These are phyloP conservation scores for Ceratosolen solmsi DNA, from an alignment of 1,140 invertebrate species.

Conservation along the genomic window DNA sequence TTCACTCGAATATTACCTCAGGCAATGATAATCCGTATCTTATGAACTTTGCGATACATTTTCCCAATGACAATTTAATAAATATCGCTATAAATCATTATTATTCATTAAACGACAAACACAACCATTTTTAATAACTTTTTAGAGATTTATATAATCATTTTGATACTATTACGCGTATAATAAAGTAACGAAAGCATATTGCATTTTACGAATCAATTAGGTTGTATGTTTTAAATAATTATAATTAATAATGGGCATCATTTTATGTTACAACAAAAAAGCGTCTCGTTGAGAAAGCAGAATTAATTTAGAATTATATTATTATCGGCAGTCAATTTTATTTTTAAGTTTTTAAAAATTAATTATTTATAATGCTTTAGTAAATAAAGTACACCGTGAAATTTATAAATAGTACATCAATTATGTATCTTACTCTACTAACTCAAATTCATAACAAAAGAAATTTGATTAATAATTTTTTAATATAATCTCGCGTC, in stretches of 20 bases:
- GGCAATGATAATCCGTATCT: no score
- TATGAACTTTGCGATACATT: no score
- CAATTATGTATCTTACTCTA: background rate
- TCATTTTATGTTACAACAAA: background rate
- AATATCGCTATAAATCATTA: background rate
- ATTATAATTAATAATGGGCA: no score
- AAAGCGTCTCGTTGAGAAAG: background rate
- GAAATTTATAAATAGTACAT: background rate
- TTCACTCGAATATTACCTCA: no score
- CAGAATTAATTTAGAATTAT: background rate
- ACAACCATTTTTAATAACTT: no score
- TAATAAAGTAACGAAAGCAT: background rate
- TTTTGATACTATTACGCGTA: background rate
- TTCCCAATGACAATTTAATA: no score
- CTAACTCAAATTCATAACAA: background rate
- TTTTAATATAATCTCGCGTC: no score
- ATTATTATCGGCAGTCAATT: background rate
- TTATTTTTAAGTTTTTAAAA: background rate
- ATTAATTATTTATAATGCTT: background rate
- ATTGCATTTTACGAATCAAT: background rate
- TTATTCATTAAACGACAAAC: background rate
- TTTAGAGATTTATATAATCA: no score
- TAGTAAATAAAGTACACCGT: background rate
- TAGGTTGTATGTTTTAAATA: background rate
- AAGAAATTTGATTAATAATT: background rate